Percentiles rank a stretch among this genome's conserved stretches.
phyloP scores from a whole-genome alignment of 2,797 vertebrate species.

The Tangara arthus region DNA sequence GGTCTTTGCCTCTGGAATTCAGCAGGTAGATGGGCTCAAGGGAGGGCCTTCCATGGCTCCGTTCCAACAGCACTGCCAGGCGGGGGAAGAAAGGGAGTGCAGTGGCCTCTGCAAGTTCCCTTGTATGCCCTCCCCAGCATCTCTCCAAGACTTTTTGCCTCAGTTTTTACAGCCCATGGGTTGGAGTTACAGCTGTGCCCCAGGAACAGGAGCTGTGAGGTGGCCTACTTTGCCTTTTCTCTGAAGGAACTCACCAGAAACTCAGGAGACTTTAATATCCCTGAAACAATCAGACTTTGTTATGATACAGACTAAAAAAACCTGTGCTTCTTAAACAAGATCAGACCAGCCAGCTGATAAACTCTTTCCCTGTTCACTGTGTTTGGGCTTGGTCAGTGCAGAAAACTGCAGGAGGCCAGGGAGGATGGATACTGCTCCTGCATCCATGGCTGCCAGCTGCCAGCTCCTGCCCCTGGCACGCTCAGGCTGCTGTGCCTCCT shows the following conservation, averaged over 20 bases:
- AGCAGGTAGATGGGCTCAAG: fast-evolving
- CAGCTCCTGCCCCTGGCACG: fast-evolving
- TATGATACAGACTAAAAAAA: neutral
- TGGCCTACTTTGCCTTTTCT: neutral
- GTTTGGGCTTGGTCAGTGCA: neutral
- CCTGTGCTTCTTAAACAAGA: neutral
- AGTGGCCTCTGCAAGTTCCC: neutral
- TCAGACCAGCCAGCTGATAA: neutral
- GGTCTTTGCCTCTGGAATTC: neutral
- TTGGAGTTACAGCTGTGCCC: fast-evolving
- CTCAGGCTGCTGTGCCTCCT: neutral
- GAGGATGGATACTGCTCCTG: neutral
- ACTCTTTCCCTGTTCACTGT: neutral
- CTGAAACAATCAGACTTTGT: neutral
- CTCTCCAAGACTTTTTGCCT: neutral
- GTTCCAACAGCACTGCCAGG: neutral
- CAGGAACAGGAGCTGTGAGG: neutral
- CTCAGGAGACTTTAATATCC: neutral
- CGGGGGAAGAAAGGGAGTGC: fast-evolving
- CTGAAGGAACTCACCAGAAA: neutral
- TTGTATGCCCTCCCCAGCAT: neutral
- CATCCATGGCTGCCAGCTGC: neutral
- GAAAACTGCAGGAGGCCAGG: neutral
- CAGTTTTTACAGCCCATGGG: neutral
- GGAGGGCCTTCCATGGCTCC: fast-evolving